Percentiles rank a stretch among this genome's conserved stretches.
phyloP scores from a whole-genome alignment of 1,140 invertebrate species.

The Drosophila hydei region DNA sequence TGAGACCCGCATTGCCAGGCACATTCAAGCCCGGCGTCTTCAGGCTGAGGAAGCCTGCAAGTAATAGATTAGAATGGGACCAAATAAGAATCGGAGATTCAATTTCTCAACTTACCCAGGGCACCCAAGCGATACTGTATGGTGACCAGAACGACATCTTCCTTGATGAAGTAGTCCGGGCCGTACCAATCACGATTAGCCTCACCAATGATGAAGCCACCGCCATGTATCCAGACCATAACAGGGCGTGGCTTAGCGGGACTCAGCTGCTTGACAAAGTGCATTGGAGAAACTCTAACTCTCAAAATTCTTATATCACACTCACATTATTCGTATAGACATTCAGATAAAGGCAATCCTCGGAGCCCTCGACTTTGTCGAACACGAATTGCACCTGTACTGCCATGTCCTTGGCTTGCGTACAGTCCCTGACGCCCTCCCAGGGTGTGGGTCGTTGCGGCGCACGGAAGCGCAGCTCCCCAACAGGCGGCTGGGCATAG shows the following conservation, averaged over 20 bases:
- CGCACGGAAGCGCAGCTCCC: conserved; percentile 85
- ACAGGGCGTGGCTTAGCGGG: conserved; percentile 74
- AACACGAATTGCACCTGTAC: conserved; percentile 75
- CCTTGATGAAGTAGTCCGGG: conserved; percentile 86
- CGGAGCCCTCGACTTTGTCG: conserved; percentile 84
- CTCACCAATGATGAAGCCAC: conserved; percentile 86
- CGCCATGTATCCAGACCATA: conserved; percentile 87
- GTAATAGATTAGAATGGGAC: not conserved
- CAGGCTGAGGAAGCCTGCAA: conserved; percentile 72
- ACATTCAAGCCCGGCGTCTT: conserved; percentile 75
- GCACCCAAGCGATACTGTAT: conserved; percentile 85
- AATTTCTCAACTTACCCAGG: conserved; percentile 69
- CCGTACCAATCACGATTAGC: conserved; percentile 78
- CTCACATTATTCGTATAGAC: conserved; percentile 88
- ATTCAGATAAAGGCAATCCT: conserved; percentile 90
- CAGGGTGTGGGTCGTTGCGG: conserved; percentile 84
- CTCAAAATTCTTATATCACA: conserved; percentile 56
- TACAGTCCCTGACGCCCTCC: conserved; percentile 67
- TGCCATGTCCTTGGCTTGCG: conserved; percentile 81
- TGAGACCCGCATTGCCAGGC: conserved; percentile 87
- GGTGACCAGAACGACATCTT: conserved; percentile 84
- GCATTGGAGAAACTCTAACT: not conserved
- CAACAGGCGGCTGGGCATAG: conserved; percentile 86
- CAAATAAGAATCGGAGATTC: not conserved
- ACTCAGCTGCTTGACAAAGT: conserved; percentile 43